phyloP scores from a whole-genome alignment of 2,888 invertebrate genomes.

The Lordiphosa fenestrarum region DNA sequence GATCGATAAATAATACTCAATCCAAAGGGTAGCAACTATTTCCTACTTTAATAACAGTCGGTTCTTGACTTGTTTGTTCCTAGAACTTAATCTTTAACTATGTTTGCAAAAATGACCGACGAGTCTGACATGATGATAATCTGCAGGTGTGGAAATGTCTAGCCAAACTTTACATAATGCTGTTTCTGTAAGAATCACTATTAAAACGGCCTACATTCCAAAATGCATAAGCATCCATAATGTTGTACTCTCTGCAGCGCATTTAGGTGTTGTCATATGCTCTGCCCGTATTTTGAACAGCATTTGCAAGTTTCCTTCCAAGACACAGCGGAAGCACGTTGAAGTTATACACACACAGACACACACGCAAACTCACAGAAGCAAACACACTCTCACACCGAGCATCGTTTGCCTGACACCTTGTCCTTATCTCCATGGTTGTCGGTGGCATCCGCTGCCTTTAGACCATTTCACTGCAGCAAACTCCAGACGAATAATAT shows the following conservation, averaged over 20 bases:
- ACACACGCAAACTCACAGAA: slow-evolving; percentile 9
- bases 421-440: slow-evolving; percentile 26
- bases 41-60: too few relatives aligned
- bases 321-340: slow-evolving; percentile 30
- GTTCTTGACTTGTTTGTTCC: too few relatives aligned
- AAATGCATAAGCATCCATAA: too few relatives aligned
- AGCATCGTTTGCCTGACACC: slow-evolving; percentile 41
- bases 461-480: slow-evolving; percentile 10
- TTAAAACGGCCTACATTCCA: too few relatives aligned
- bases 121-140: too few relatives aligned
- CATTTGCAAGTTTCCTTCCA: slow-evolving; percentile 10
- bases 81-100: too few relatives aligned
- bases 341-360: slow-evolving; percentile 19
- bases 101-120: too few relatives aligned
- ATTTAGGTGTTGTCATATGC: slow-evolving; percentile 21
- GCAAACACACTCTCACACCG: slow-evolving; percentile 23
- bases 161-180: too few relatives aligned
- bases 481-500: slow-evolving; percentile 35
- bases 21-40: too few relatives aligned
- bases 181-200: too few relatives aligned
- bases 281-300: slow-evolving; percentile 14
- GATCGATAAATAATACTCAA: too few relatives aligned
- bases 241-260: slow-evolving; percentile 13
- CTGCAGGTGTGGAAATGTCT: too few relatives aligned
- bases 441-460: slow-evolving; percentile 28